phyloP scores from a whole-genome alignment of 2,797 vertebrate species.

The Spea hammondii region DNA sequence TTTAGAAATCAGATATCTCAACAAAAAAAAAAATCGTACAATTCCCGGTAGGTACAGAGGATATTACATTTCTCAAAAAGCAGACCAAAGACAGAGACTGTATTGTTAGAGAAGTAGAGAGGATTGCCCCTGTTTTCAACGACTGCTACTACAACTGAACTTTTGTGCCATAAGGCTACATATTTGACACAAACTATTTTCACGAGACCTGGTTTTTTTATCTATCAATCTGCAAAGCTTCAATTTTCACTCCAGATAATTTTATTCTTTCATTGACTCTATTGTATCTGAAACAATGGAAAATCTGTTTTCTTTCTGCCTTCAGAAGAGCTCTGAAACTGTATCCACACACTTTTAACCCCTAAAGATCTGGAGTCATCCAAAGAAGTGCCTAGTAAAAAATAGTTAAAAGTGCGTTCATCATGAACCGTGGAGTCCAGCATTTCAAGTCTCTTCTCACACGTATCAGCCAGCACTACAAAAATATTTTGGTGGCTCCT shows the following conservation, averaged over 20 bases:
- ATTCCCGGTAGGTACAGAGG: no score
- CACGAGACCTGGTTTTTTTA: constrained; percentile 38
- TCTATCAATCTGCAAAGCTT: constrained; percentile 56
- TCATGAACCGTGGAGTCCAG: background rate
- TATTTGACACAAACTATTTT: constrained; percentile 32
- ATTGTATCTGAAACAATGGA: constrained; percentile 56
- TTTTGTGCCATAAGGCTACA: no score
- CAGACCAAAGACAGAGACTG: no score
- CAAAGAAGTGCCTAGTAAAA: constrained; percentile 13
- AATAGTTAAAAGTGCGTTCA: no score
- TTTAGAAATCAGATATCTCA: no score
- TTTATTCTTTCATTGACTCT: constrained; percentile 52
- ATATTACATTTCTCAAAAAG: no score
- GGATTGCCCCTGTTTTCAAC: no score
- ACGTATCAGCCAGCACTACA: background rate
- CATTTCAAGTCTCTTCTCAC: background rate
- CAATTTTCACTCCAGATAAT: constrained; percentile 57
- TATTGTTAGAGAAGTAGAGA: no score
- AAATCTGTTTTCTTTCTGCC: constrained; percentile 55
- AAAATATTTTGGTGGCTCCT: background rate
- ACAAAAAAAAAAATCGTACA: no score
- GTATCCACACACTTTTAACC: constrained; percentile 51
- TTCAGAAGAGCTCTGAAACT: constrained; percentile 60
- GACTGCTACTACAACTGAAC: no score
- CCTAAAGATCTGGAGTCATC: background rate